Base-by-base conservation (phyloP, 2,888 invertebrate species). In the Folsomia manolachei region DNA sequence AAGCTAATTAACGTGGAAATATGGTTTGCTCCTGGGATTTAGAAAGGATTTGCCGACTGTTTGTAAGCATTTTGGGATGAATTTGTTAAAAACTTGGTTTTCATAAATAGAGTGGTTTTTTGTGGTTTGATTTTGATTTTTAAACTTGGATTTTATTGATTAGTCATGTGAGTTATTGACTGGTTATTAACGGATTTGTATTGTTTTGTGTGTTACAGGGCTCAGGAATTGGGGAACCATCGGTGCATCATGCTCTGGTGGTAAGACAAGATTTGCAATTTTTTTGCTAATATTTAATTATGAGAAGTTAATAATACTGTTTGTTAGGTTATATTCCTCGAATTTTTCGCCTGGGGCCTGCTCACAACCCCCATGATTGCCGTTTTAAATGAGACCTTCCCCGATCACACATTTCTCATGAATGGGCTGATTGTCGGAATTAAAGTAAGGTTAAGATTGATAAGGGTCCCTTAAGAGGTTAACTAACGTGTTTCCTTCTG, bases 341-440 rank as follows among this genome's bases (percentile, higher is more conserved):
- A 99, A 87, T 99, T 98, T 87, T 99, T 99, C 87, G 96, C 98
- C 81, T 99, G 99, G 98, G 99, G 99, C 70, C 88, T 99, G 80
- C 89, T 99, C 79, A 99, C 98, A 78, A 95, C 97, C 89, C 98
- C 99, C 73, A 93, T 98, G 83, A 99, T 99, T 86, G 87, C 88
- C 80, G 91, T 95, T 82, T 88, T 99, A 80, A 97, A 98, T 85
- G 93, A 92, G 82, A 98, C 98, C 73, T 99, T 99, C 87, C 98
- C 98, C 79, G 93, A 96, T 85, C 97, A 99, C 85, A 99, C 97
- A 83, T 98, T 99, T 86, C 88, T 97, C 74, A 97, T 99, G 96
- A 99, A 99, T 88, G 99, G 99, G 75, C 88, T 99, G 81, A 97
- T 99, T 83, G 95, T 99, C 90, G 98, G 98, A 81, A 94, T 97